Base-by-base conservation (phyloP, 2,888 invertebrate genomes). In the Archips xylosteana region DNA sequence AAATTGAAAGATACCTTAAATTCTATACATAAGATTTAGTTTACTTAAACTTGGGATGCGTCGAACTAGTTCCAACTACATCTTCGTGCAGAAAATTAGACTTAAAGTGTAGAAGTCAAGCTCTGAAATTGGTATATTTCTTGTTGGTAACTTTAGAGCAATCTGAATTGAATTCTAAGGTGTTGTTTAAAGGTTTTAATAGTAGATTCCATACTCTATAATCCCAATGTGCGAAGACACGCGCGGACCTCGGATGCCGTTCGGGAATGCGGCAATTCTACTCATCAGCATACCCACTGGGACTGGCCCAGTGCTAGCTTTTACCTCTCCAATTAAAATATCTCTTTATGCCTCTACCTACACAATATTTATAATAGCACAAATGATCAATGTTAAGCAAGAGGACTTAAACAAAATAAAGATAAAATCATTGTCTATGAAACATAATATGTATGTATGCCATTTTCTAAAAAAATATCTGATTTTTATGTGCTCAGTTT, bases 311-410 rank as follows among this genome's bases (percentile, higher is more conserved):
- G 89, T 90, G 88, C 85, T 88, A 89, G 85, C 85, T 59, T 85
- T 89, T 88, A 85, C 88, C 85, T 86, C 81, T 82, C 89, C 91
- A 91, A 92, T 91, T 92, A 91, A 90, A 89, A 89, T 88, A 85
- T 86, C 87, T 86, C 84, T 82, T 67, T 60, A 23, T 51, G 34
- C 6, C 47, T 45, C 8, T 32, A 12, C 15, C 23, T 13, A 32
- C 32, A 49, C n/a, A 54, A 49, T 3, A 6, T 2, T 54, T 5
- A 1, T 5, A 6, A 9, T 23, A 4, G 54, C 54, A 54, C 54
- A 8, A 54, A 54, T 23, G 23, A 9, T n/a, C n/a, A 5, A 49
- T 49, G 49, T 49, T 4, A 49, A 5, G n/a, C 49, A 4, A 1
- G 2, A 47, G 45, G 12, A 9, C 42, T 42, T 42, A 42, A 42